Evolutionary conservation across 2,888 invertebrate genomes (phyloP).

Genomic region (Podotricha telesiphe): DNA sequence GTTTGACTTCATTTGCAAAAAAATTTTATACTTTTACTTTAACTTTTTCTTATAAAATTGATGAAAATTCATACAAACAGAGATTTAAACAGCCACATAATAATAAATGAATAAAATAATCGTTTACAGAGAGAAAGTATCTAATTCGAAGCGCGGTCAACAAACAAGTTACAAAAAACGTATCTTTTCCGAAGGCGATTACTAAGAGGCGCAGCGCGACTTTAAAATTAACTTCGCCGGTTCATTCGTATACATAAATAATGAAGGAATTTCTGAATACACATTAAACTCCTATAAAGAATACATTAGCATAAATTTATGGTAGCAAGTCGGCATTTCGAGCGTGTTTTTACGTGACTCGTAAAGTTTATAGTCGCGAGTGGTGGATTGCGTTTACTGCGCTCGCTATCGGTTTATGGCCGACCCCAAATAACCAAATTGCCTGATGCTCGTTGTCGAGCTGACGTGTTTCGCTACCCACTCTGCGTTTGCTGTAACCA

Average conservation of each 20-base stretch:
- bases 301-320: slow-evolving; percentile 85
- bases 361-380: slow-evolving; percentile 84
- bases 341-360: slow-evolving; percentile 84
- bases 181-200: slow-evolving; percentile 69
- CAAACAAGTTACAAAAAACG: slow-evolving; percentile 59
- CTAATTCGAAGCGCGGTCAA: slow-evolving; percentile 16
- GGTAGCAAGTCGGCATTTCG: slow-evolving; percentile 81
- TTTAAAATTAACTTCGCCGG: slow-evolving; percentile 83
- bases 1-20: neutral
- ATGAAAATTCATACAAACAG: neutral
- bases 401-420: slow-evolving; percentile 81
- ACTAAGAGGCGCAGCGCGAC: slow-evolving; percentile 73
- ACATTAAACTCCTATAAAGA: slow-evolving; percentile 84
- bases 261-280: slow-evolving; percentile 83
- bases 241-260: slow-evolving; percentile 83
- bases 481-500: slow-evolving; percentile 46
- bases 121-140: slow-evolving; percentile 8
- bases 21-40: neutral
- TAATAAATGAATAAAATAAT: slow-evolving; percentile 17
- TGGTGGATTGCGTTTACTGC: slow-evolving; percentile 83
- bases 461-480: slow-evolving; percentile 53
- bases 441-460: slow-evolving; percentile 69
- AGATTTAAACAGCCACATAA: neutral
- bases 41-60: too few species aligned
- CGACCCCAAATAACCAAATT: slow-evolving; percentile 83